Percentiles rank a stretch among this genome's conserved stretches.
These are phyloP conservation scores for Euura lappo DNA, from an alignment of 1,140 invertebrate species.

Conservation along the genomic window DNA sequence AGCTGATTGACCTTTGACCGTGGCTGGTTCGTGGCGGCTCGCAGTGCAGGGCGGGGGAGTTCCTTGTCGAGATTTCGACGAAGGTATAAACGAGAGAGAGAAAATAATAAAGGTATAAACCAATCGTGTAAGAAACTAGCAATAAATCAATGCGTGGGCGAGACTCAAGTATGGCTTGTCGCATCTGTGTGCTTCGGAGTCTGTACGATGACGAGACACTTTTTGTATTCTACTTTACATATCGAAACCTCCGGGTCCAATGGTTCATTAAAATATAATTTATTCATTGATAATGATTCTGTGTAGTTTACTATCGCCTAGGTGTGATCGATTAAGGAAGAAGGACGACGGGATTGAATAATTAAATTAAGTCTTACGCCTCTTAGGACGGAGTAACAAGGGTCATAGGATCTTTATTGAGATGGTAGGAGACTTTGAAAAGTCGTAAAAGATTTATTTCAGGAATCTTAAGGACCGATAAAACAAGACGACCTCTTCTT, in stretches of 20 bases:
- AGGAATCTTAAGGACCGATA: neutral
- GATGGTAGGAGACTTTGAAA: neutral
- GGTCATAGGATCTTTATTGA: neutral
- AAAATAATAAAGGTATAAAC: neutral
- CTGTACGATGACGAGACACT: neutral
- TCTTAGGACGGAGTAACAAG: neutral
- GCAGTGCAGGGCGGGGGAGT: neutral
- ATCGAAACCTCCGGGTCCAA: neutral
- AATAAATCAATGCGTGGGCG: conserved; percentile 5
- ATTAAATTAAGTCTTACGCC: neutral
- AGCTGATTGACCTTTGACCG: conserved; percentile 4
- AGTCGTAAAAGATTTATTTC: neutral
- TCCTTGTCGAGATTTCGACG: conserved; percentile 3
- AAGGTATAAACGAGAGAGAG: neutral
- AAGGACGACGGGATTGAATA: neutral
- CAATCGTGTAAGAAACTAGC: neutral
- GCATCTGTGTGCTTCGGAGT: neutral
- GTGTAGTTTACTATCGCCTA: neutral
- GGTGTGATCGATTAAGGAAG: neutral
- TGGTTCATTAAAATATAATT: neutral
- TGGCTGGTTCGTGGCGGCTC: neutral
- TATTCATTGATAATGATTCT: neutral
- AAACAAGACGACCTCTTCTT: neutral
- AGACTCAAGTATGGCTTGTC: neutral
- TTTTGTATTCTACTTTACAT: neutral